Evolutionary conservation across 2,113 vertebrate species (phyloP), one percentile per base, ranked within the genome.

Genomic region (Panthera uncia): DNA sequence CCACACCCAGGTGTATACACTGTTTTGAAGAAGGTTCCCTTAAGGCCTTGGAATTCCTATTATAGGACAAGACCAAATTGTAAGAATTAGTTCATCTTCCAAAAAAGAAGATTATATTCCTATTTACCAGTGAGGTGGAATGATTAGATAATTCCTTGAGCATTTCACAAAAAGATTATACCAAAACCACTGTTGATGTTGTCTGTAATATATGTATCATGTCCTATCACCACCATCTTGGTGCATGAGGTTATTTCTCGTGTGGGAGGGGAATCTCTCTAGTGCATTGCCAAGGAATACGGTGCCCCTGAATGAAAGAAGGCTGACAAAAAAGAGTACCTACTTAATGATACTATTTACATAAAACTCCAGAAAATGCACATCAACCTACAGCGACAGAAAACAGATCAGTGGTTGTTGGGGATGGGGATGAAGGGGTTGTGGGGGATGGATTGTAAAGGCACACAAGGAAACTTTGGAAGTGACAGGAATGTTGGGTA

Each of bases 11-110:
- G 41, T 84, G 5, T 3, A 19, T 63, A 41, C 38, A 74, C 78
- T 73, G 27, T 74, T 91, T 88, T 29, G 31, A 93, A 89, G 71
- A 88, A 81, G 87, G 18, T n/a, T 78, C 57, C 36, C 31, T 69
- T 65, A 95, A 89, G 73, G 55, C 74, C 52, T 97, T 83, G n/a
- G 74, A 89, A 94, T 92, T 92, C 48, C 76, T 76, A 36, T 76
- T 13, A 52, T 48, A 94, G 92, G 91, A 86, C 3, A 73, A 93
- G 71, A 97, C 91, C 38, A 82, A 83, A 68, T 48, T 52, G 16
- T 81, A 94, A 71, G 55, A 89, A 89, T 48, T 36, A 63, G 15
- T 81, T n/a, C 29, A n/a, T 52, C 33, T 41, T 84, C 19, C 21
- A 48, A 80, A 73, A 96, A 96, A n/a, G 41, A 74, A 81, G 80